These are phyloP conservation scores for Parasteatoda tepidariorum DNA, from an alignment of 1,140 invertebrate genomes.

Conservation along the genomic window DNA sequence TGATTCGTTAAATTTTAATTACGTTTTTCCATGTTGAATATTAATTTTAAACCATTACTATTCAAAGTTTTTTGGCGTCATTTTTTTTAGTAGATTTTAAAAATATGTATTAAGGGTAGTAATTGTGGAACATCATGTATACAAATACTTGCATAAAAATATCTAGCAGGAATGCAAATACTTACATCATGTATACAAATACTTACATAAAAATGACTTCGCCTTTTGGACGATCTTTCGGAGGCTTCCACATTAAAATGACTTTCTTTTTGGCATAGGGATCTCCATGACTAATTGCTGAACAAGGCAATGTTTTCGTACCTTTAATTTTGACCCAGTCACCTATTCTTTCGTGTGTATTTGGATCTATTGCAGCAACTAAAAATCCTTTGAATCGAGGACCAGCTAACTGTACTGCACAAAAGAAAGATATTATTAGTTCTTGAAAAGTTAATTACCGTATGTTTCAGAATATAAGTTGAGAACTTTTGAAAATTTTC, in stretches of 20 bases:
- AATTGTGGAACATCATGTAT: too few species aligned
- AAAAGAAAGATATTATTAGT: constrained; percentile 13
- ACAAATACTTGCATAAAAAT: too few species aligned
- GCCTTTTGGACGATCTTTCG: constrained; percentile 52
- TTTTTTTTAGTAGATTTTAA: too few species aligned
- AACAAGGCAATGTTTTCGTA: constrained; percentile 59
- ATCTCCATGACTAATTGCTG: constrained; percentile 63
- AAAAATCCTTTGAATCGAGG: constrained; percentile 63
- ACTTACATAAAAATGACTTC: constrained; percentile 63
- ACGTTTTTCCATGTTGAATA: too few species aligned
- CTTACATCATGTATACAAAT: too few species aligned
- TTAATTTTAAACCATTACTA: too few species aligned
- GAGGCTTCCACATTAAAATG: constrained; percentile 61
- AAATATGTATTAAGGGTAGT: too few species aligned
- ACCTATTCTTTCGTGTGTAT: constrained; percentile 61
- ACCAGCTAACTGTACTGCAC: constrained; percentile 61
- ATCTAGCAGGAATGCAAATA: too few species aligned
- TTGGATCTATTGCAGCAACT: constrained; percentile 62
- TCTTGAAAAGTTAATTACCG: background rate
- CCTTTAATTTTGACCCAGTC: constrained; percentile 61
- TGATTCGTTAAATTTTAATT: too few species aligned
- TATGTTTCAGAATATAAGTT: background rate
- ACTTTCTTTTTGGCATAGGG: constrained; percentile 58
- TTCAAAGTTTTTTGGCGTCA: too few species aligned
- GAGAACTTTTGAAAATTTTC: too few species aligned